phyloP scores from a whole-genome alignment of 2,113 vertebrate species.

The Albula glossodonta region DNA sequence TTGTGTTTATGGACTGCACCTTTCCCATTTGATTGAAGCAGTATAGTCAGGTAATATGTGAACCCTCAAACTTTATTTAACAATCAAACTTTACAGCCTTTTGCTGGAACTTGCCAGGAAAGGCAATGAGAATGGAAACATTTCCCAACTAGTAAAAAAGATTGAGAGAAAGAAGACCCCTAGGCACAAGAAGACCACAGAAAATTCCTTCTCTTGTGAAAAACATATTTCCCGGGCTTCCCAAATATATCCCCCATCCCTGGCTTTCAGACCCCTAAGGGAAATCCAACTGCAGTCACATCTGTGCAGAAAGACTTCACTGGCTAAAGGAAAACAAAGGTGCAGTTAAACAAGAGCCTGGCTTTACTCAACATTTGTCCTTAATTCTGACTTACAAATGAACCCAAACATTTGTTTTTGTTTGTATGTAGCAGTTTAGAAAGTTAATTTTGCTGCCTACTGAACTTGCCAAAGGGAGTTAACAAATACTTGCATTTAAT shows the following conservation, averaged over 20 bases:
- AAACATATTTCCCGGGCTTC: background rate
- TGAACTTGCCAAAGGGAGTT: background rate
- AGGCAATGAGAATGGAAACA: background rate
- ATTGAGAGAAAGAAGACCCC: too few species aligned
- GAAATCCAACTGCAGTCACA: background rate
- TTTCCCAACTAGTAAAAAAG: background rate
- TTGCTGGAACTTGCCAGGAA: background rate
- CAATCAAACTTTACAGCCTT: background rate
- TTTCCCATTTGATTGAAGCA: background rate
- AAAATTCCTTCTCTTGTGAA: background rate
- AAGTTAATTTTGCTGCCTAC: background rate
- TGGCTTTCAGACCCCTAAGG: background rate
- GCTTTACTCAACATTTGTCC: background rate
- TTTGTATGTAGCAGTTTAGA: background rate
- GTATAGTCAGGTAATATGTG: background rate
- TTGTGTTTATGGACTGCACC: background rate
- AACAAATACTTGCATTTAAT: background rate
- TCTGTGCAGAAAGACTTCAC: background rate
- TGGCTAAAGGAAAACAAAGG: background rate
- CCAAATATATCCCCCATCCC: background rate
- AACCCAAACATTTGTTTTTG: background rate
- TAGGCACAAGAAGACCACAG: too few species aligned
- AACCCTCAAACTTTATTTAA: background rate
- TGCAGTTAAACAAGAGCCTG: background rate
- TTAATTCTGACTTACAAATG: background rate